Percentiles rank a stretch among this genome's conserved stretches.
Evolutionary conservation across 1,140 invertebrate species (phyloP).

Genomic region (Luehdorfia chinensis): DNA sequence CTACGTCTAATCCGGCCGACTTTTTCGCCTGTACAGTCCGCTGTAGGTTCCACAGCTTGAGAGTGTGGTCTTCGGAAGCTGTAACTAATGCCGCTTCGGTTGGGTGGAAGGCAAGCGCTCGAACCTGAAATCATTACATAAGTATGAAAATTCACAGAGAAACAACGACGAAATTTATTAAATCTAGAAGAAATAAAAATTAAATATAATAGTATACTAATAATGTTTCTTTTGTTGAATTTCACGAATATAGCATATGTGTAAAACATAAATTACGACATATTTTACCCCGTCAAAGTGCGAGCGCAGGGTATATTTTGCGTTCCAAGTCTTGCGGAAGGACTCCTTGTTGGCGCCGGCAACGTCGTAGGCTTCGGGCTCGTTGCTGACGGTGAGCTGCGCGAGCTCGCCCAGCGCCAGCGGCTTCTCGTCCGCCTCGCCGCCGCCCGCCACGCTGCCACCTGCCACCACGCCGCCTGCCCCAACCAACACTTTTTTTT

Average conservation of each 20-base stretch:
- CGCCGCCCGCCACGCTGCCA: conserved; percentile 78
- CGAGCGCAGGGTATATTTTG: conserved; percentile 97
- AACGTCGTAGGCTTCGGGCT: conserved; percentile 96
- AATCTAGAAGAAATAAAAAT: background rate
- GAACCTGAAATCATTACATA: conserved; percentile 76
- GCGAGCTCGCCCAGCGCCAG: conserved; percentile 96
- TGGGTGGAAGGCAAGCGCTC: conserved; percentile 98
- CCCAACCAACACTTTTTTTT: too few relatives aligned
- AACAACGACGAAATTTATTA: too few relatives aligned
- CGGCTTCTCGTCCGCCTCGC: conserved; percentile 89
- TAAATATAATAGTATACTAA: too few relatives aligned
- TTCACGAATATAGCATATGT: too few relatives aligned
- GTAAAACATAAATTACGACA: too few relatives aligned
- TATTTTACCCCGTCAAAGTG: conserved; percentile 97
- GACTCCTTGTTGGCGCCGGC: conserved; percentile 91
- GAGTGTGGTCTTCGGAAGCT: conserved; percentile 98
- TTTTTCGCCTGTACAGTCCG: conserved; percentile 98
- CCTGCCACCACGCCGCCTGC: conserved; percentile 80
- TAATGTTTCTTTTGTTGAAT: too few relatives aligned
- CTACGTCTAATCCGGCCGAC: conserved; percentile 97
- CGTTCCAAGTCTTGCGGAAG: conserved; percentile 98
- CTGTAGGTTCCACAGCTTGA: conserved; percentile 99
- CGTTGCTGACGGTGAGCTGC: conserved; percentile 97
- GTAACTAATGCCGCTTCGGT: conserved; percentile 97
- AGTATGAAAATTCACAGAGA: too few relatives aligned